Conservation (phyloP, 2,113 vertebrate species). For the Rana temporaria region DNA sequence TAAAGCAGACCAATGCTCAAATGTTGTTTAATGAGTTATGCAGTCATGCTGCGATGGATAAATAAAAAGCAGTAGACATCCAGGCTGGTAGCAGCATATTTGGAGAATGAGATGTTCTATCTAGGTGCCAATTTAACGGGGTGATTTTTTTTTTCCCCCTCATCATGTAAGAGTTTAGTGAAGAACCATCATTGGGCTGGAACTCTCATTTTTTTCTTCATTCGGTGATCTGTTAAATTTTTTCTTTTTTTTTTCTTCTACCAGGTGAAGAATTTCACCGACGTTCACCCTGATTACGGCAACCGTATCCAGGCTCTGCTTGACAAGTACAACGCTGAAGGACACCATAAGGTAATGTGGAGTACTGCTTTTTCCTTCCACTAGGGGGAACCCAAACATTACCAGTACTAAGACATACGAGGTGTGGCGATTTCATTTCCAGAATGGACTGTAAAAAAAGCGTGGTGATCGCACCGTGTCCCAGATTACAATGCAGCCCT, state of each 20-base stretch:
- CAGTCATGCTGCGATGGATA: too few relatives aligned
- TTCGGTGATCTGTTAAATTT: not conserved
- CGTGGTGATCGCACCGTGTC: too few relatives aligned
- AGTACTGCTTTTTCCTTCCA: not conserved
- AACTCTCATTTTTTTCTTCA: not conserved
- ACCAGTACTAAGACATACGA: too few relatives aligned
- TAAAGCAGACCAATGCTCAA: not conserved
- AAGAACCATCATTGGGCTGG: not conserved
- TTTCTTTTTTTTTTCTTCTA: not conserved
- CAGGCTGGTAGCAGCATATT: not conserved
- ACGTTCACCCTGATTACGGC: conserved; percentile 84
- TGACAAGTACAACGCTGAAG: conserved; percentile 81
- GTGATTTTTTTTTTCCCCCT: too few relatives aligned
- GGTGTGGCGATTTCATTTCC: too few relatives aligned
- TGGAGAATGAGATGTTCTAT: not conserved
- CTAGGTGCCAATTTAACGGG: not conserved
- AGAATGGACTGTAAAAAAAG: too few relatives aligned
- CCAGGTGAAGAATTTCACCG: conserved; percentile 87
- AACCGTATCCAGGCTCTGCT: conserved; percentile 78
- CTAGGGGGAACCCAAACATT: not conserved
- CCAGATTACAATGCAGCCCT: too few relatives aligned
- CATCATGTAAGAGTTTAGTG: not conserved
- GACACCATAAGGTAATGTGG: conserved; percentile 74
- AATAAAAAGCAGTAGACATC: too few relatives aligned
- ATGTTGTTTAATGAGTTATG: not conserved